Base-by-base conservation (phyloP, 2,797 vertebrate species). In the Acrocephalus scirpaceus region DNA sequence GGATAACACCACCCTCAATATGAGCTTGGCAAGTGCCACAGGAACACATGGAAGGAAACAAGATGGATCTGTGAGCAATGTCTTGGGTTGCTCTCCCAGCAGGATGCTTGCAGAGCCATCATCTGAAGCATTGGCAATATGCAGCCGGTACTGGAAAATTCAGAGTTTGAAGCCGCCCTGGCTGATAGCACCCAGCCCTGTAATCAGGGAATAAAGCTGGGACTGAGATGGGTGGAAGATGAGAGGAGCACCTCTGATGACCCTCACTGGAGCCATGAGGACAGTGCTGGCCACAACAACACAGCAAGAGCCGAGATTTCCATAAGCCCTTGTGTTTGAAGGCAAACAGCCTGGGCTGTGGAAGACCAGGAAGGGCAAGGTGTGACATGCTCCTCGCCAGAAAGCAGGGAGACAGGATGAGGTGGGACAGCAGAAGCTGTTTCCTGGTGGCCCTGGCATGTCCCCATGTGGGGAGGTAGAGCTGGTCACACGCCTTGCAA, bases 381-480 rank as follows among this genome's bases (percentile, higher is more conserved):
- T 77, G 50, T 1, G 17, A 50, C 2, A 1, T 47, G 8, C 16
- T 29, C 6, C 13, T 71, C 0, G 0, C 29, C 17, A 27, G 47
- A 66, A 36, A 50, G 58, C 47, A 40, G 70, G 69, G 51, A 64
- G 48, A 34, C 14, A 23, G 51, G 47, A n/a, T 17, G 44, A 74
- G 62, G 22, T 47, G 66, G 83, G 66, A 26, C 10, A 4, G 76
- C 34, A 65, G 58, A 66, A 17, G 29, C 1, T 0, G 1, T 38
- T 77, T 80, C 32, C 54, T n/a, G 56, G 50, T 50, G 54, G 47
- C 29, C 20, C 57, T 53, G 71, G 40, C 44, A 34, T 50, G 70
- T 79, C 19, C 47, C 51, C 3, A 0, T 1, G 9, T 0, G 0
- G 45, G 57, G 32, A 53, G 25, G n/a, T 13, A 15, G 44, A 3